phyloP scores from a whole-genome alignment of 2,113 vertebrate species.

The Butastur rufipennis region DNA sequence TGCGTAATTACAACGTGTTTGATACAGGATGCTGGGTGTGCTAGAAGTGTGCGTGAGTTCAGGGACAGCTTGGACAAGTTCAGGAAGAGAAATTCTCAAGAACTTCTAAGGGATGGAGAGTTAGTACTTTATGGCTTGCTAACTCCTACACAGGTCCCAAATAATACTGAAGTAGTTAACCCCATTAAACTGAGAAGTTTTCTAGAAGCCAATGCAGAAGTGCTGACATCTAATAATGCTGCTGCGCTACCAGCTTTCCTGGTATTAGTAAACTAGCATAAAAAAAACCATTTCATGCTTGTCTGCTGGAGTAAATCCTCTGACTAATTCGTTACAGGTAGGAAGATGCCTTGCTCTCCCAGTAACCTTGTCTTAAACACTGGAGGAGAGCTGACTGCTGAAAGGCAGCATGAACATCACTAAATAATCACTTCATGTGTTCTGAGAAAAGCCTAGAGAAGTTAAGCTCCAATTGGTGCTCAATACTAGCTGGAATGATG shows the following conservation, averaged over 20 bases:
- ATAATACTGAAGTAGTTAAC: neutral
- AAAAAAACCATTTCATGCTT: conserved; percentile 36
- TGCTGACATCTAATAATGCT: neutral
- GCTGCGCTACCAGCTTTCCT: neutral
- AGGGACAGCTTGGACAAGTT: neutral
- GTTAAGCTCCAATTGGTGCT: neutral
- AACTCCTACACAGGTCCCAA: neutral
- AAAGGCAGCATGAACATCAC: neutral
- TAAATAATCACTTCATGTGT: neutral
- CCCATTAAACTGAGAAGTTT: neutral
- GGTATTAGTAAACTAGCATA: neutral
- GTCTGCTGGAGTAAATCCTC: neutral
- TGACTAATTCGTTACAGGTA: neutral
- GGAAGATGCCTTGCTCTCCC: neutral
- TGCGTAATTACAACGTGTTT: neutral
- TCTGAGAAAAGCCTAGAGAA: neutral
- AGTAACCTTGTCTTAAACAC: neutral
- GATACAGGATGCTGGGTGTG: neutral
- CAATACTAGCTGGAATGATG: neutral
- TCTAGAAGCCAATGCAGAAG: neutral
- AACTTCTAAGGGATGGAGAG: neutral
- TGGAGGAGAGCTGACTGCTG: neutral
- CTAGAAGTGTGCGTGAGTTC: neutral
- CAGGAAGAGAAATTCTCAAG: neutral
- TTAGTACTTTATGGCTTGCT: neutral